Base-by-base conservation (phyloP, 35 echinoderm and acorn worm species). In the Anneissia japonica region DNA sequence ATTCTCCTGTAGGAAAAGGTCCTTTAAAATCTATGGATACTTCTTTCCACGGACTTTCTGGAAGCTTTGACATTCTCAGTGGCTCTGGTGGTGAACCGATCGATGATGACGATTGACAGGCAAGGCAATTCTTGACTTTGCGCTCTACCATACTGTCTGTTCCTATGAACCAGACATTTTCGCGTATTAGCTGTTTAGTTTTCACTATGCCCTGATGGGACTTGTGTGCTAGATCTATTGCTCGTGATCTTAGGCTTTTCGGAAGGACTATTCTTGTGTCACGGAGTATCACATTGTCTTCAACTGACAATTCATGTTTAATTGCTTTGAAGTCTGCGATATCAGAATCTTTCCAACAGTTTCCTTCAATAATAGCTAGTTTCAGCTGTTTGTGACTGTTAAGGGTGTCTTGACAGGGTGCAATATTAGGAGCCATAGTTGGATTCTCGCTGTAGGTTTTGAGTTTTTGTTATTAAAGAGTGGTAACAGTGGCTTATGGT, bases 91-190 rank as follows among this genome's bases (percentile, higher is more conserved):
- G 80, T 0, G 56, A 74, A 30, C 26, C 77, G 30, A 46, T 83
- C 32, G 55, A 30, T 33, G 84, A 90, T 46, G 91, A 23, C 30
- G 84, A 78, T 89, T 96, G 86, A 74, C 87, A 97, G 84, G 86
- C 74, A 31, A 93, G 14, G 39, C 94, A 97, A 34, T 55, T 34
- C 80, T 77, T 75, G 31, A 97, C 82, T 39, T 74, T 88, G 10
- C 78, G 19, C 74, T 93, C 91, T 21, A 88, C 87, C 2, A 74
- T 23, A 1, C 80, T 86, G 73, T 97, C 94, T 29, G 86, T 89
- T 21, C 75, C 79, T 30, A 87, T 86, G 74, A 97, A 89, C 90
- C 93, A 97, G 0, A 97, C 83, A 87, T 92, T 97, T 23, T 89
- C 35, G 7, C 90, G 72, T 14, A 96, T 34, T n/a, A 97, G 84